Evolutionary conservation across 2,797 vertebrate species (phyloP).

Genomic region (Cottoperca gobio): DNA sequence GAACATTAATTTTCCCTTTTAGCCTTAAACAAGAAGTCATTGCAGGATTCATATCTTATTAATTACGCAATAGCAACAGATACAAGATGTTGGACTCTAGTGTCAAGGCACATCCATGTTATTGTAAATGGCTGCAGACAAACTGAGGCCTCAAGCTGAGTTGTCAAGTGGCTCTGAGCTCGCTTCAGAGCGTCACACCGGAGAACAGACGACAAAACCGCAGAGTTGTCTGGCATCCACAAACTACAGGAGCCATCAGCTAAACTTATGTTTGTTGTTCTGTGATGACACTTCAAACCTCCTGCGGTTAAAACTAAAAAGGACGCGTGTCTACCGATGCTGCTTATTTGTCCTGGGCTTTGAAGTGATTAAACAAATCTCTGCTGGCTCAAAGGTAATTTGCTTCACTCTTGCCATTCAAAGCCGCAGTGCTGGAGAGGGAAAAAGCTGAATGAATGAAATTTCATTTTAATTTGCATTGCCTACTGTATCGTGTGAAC

Average conservation of each 20-base stretch:
- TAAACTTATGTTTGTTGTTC: conserved; percentile 9
- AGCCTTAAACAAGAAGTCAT: neutral
- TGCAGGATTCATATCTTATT: neutral
- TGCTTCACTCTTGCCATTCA: conserved; percentile 16
- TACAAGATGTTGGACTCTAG: neutral
- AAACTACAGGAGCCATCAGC: conserved; percentile 8
- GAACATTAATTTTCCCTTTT: neutral
- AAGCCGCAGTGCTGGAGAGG: conserved; percentile 4
- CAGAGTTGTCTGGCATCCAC: neutral
- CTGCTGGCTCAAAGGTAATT: conserved; percentile 47
- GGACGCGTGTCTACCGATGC: neutral
- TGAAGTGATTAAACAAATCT: conserved; percentile 48
- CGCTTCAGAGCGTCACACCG: neutral
- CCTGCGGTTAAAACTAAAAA: neutral
- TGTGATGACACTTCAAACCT: conserved; percentile 29
- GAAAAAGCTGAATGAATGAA: conserved; percentile 19
- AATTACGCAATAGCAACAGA: neutral
- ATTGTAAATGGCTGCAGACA: neutral
- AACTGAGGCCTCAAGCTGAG: neutral
- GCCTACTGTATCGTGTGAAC: neutral
- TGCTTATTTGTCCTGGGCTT: conserved; percentile 51
- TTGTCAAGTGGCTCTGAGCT: neutral
- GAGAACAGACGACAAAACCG: neutral
- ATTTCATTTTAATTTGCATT: conserved; percentile 4
- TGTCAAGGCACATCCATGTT: neutral